Evolutionary conservation across 2,888 invertebrate genomes (phyloP).

Genomic region (Helobdella robusta): DNA sequence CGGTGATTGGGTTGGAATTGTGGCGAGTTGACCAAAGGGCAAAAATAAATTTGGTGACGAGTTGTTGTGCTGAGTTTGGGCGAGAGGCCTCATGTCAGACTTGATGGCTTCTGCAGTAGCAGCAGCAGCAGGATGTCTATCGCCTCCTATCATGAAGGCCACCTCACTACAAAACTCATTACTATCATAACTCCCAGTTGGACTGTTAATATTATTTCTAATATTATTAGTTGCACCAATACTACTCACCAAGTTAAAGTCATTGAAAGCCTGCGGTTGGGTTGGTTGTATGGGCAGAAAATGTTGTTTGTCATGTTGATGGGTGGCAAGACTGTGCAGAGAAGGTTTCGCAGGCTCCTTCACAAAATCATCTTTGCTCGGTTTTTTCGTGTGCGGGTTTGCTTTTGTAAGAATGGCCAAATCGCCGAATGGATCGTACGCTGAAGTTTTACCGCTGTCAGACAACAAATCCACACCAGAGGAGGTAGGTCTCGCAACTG

Average conservation of each 20-base stretch:
- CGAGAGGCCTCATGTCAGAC: neutral
- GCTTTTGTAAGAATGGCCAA: slow-evolving; percentile 12
- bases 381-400: neutral
- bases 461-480: neutral
- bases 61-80: neutral
- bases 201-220: too few species aligned
- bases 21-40: too few species aligned
- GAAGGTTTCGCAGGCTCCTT: too few species aligned
- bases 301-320: too few species aligned
- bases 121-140: neutral
- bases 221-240: too few species aligned
- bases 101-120: neutral
- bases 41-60: neutral
- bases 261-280: too few species aligned
- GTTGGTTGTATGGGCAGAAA: neutral
- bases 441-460: neutral
- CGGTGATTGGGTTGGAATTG: too few species aligned
- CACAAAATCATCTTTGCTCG: slow-evolving; percentile 25
- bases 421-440: slow-evolving; percentile 24
- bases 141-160: too few species aligned
- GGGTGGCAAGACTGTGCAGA: too few species aligned
- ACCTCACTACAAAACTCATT: too few species aligned
- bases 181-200: too few species aligned
- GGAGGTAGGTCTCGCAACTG: neutral
- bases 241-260: too few species aligned